Conservation (phyloP, 2,113 vertebrate species). For the Ammospiza nelsoni region DNA sequence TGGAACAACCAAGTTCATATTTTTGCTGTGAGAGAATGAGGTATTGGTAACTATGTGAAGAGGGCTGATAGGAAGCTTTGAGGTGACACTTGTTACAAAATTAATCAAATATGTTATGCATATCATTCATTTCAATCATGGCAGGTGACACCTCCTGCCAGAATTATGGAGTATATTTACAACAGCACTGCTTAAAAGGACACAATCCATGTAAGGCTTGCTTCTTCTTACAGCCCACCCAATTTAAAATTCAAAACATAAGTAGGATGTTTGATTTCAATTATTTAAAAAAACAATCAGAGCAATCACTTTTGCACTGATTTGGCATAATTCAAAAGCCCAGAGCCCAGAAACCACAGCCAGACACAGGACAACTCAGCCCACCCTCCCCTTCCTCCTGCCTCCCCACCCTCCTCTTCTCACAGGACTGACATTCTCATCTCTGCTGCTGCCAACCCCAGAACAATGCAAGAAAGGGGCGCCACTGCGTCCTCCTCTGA, state of each 20-base stretch:
- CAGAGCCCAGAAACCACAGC: background rate
- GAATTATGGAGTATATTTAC: background rate
- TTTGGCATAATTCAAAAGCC: background rate
- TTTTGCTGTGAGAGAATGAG: rapidly evolving
- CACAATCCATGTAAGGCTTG: background rate
- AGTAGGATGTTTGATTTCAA: background rate
- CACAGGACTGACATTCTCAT: background rate
- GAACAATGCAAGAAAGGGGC: background rate
- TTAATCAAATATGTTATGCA: conserved; percentile 21
- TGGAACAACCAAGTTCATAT: background rate
- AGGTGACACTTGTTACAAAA: conserved; percentile 22
- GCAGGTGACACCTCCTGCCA: conserved; percentile 25
- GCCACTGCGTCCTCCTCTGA: background rate
- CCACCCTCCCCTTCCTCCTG: background rate
- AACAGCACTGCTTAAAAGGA: background rate
- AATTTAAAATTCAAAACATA: background rate
- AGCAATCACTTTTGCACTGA: background rate
- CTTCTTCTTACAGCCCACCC: background rate
- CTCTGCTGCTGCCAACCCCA: background rate
- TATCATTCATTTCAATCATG: conserved; percentile 32
- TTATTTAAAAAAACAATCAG: background rate
- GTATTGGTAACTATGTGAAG: background rate
- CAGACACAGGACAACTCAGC: background rate
- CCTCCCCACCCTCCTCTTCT: background rate
- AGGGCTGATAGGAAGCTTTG: background rate